Evolutionary conservation across 1,140 invertebrate genomes (phyloP), one percentile per base, ranked within the genome.

Genomic region (Thaumatotibia leucotreta): DNA sequence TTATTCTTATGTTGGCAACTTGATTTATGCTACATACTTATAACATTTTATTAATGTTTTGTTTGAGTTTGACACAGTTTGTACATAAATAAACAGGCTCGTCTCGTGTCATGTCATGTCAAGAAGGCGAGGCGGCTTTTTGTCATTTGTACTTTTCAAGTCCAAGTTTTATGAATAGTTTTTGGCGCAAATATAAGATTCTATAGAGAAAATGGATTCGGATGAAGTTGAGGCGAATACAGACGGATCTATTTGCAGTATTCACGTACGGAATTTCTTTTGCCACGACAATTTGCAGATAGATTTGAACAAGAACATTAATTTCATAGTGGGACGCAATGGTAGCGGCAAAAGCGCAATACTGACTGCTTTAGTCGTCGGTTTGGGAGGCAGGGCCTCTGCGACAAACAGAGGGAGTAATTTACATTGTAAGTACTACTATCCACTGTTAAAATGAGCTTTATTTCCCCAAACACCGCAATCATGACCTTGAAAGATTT

Each of bases 281-380:
- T 99, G 98, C 80, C 98, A 99, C 83, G 94, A 94, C 4, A 92
- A 95, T 65, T 92, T 98, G 31, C 93, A 95, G 73, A 93, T 98
- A 6, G 91, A 92, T 61, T 94, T 97, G 68, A 95, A 96, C 52
- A 92, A 93, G 33, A 95, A 96, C 83, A 94, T 98, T 2, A 98
- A 97, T 88, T 97, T 98, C 82, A 94, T 99, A 50, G 94, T 96
- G 70, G 98, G 98, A n/a, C 93, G 93, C 63, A 99, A 99, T 93
- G 98, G 98, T 61, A 98, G 97, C 92, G 98, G 98, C 0, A 99
- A 99, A 92, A 98, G 97, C 94, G 98, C 98, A 10, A 94, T 99
- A 71, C 91, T 99, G 20, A 96, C 97, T 27, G 98, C 96, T 1
- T 85, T 99, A 8, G 94, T 97, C 1, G 91, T 99, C 52, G 98